These are phyloP conservation scores for Drosophila arawakana DNA, from an alignment of 1,140 invertebrate species.

Conservation along the genomic window DNA sequence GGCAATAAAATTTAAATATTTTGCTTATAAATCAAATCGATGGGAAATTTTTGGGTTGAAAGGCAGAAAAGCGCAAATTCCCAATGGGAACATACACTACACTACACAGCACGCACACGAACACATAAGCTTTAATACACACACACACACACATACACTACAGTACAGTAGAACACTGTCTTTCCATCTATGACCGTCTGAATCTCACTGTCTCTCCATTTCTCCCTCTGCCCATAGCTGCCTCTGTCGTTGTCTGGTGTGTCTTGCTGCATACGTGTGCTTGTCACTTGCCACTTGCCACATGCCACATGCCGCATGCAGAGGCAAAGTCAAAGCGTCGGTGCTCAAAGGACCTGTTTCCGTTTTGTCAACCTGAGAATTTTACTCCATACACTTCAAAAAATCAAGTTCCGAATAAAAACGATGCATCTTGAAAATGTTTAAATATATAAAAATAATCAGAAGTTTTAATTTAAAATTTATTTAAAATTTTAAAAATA, in stretches of 20 bases:
- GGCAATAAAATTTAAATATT: constrained; percentile 83
- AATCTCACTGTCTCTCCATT: not conserved
- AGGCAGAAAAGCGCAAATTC: constrained; percentile 35
- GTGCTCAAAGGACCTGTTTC: constrained; percentile 64
- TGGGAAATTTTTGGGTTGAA: constrained; percentile 72
- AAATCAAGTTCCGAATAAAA: too few species aligned
- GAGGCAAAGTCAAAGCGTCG: constrained; percentile 56
- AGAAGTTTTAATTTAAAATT: too few species aligned
- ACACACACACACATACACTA: constrained; percentile 18
- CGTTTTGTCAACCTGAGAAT: constrained; percentile 51
- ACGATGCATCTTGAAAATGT: too few species aligned
- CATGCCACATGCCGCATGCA: constrained; percentile 30
- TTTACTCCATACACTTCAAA: too few species aligned
- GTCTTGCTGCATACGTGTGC: constrained; percentile 39
- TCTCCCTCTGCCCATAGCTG: not conserved
- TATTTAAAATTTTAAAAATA: too few species aligned
- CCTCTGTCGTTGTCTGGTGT: constrained; percentile 3
- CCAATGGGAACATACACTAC: constrained; percentile 17
- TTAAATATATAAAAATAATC: too few species aligned
- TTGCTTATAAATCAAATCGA: constrained; percentile 82
- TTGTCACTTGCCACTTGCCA: constrained; percentile 39
- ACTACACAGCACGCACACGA: not conserved
- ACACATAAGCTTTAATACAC: not conserved
- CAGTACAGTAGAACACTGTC: constrained; percentile 9
- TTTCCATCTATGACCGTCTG: constrained; percentile 2